Conservation (phyloP, 2,113 vertebrate species). For the Sula dactylatra region DNA sequence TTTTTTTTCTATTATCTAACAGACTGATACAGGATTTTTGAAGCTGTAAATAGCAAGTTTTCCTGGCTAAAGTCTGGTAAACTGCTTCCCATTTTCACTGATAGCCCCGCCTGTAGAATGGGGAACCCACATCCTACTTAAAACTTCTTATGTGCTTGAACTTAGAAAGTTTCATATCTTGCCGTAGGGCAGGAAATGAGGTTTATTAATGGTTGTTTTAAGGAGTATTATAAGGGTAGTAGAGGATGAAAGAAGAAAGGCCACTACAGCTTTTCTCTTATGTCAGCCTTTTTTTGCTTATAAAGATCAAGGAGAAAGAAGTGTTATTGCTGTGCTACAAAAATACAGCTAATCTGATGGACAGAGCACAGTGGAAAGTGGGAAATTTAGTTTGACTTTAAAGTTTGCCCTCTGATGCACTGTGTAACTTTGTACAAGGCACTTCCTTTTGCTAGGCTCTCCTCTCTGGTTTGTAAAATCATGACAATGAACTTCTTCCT, state of each 20-base stretch:
- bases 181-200: slow-evolving; percentile 8
- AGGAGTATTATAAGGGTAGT: background rate
- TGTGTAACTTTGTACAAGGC: background rate
- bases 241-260: slow-evolving; percentile 15
- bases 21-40: background rate
- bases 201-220: slow-evolving; percentile 32
- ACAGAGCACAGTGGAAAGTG: background rate
- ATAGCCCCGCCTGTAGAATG: background rate
- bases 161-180: background rate
- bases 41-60: background rate
- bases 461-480: background rate
- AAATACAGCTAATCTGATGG: slow-evolving; percentile 10
- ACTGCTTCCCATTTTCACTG: background rate
- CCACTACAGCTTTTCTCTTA: background rate
- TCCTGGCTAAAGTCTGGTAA: background rate
- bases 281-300: background rate
- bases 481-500: background rate
- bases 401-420: background rate
- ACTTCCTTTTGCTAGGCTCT: background rate
- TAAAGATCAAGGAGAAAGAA: slow-evolving; percentile 25
- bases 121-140: background rate
- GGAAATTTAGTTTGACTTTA: background rate
- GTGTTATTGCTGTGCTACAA: background rate
- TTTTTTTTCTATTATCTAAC: background rate
- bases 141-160: background rate